These are phyloP conservation scores for Callionymus lyra DNA, from an alignment of 2,113 vertebrate species.

Conservation along the genomic window DNA sequence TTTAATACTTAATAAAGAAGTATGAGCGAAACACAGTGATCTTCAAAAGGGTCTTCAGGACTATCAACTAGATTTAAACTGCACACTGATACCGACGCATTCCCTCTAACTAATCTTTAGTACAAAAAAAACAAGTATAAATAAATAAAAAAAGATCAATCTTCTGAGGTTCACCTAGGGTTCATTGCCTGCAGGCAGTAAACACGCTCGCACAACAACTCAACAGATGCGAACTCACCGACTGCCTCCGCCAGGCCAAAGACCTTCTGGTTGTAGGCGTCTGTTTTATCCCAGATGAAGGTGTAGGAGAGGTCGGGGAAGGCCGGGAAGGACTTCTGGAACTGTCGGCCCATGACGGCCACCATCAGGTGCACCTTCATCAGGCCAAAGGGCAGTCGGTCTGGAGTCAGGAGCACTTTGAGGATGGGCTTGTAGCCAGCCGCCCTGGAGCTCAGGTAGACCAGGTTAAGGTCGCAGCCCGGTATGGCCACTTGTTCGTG, in stretches of 20 bases:
- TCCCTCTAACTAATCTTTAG: constrained; percentile 1
- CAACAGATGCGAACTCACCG: constrained; percentile 71
- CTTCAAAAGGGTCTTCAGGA: too few relatives aligned
- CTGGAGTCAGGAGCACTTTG: constrained; percentile 91
- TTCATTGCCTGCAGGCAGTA: constrained; percentile 33
- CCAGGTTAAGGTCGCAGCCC: constrained; percentile 88
- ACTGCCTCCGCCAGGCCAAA: constrained; percentile 92
- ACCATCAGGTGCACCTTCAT: constrained; percentile 99
- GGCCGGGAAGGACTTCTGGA: constrained; percentile 96
- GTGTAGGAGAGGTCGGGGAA: constrained; percentile 93
- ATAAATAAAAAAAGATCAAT: constrained; percentile 30
- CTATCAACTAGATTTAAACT: neutral
- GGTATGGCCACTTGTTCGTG: constrained; percentile 94
- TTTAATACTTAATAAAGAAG: too few relatives aligned
- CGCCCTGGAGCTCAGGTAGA: constrained; percentile 92
- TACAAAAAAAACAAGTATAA: neutral
- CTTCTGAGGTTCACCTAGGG: constrained; percentile 36
- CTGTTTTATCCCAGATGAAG: constrained; percentile 98
- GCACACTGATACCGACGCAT: constrained; percentile 26
- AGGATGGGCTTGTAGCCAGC: constrained; percentile 93
- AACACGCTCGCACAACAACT: constrained; percentile 25
- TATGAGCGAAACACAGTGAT: too few relatives aligned
- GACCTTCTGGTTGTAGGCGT: constrained; percentile 94
- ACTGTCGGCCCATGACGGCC: constrained; percentile 91
- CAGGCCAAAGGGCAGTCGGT: constrained; percentile 86